Base-by-base conservation (phyloP, 2,888 invertebrate species). In the Trachelus stipa region DNA sequence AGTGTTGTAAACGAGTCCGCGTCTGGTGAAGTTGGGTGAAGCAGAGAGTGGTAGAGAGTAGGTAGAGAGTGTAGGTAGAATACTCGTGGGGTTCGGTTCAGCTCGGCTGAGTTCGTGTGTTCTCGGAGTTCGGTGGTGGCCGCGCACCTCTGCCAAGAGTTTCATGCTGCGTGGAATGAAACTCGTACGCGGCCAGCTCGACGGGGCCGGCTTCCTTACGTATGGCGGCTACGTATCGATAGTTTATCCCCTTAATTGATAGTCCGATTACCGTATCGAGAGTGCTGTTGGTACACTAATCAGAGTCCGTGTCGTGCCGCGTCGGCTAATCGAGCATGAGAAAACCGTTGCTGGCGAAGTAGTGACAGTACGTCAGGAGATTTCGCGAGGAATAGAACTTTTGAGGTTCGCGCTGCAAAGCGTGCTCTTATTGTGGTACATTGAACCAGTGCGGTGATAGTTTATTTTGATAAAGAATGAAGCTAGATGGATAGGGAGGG, bases 171-270 rank as follows among this genome's bases (percentile, higher is more conserved):
- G 88, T 88, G 87, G 87, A 88, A 89, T 87, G 88, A 89, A 89
- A 89, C 89, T 89, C 88, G 89, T 88, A 88, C 88, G 88, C 89
- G 90, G 89, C 88, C 88, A 86, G 90, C 87, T 88, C 89, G 86
- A 86, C 85, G 87, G 85, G 87, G 85, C 85, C 87, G 88, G 86
- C 87, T 86, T 87, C 86, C 87, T 88, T 87, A 83, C 84, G 83
- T 85, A 86, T 86, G 82, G 84, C 81, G 81, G 83, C 82, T 84
- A 81, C 79, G 82, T 71, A 33, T 71, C 71, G 71, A 31, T 34
- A 33, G 71, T 33, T 56, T 56, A 23, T 56, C 56, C 23, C 56
- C 56, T 56, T 56, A 56, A 56, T 56, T 56, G 56, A 56, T 56
- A 56, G 56, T 23, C 56, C 56, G 56, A 56, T 56, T 56, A 56